Evolutionary conservation across 2,797 vertebrate species (phyloP).

Genomic region (Urocyon cinereoargenteus): DNA sequence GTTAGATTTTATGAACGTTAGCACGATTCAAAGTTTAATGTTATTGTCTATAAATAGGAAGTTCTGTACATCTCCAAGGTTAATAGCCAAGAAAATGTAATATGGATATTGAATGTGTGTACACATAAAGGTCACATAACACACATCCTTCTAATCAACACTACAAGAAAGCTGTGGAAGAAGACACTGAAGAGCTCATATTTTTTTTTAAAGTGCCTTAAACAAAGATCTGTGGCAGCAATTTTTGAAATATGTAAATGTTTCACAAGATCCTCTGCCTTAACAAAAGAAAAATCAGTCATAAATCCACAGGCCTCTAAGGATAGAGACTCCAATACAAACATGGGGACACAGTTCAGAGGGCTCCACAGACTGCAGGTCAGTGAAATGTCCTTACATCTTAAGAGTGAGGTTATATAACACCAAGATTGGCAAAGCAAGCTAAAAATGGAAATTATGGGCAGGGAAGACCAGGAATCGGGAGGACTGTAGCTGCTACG

Average conservation of each 20-base stretch:
- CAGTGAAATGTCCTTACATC: not conserved
- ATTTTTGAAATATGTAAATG: not conserved
- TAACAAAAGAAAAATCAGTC: not conserved
- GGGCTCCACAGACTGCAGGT: not conserved
- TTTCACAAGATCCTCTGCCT: not conserved
- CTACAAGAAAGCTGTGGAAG: not conserved
- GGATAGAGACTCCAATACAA: not conserved
- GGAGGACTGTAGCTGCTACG: fast-evolving
- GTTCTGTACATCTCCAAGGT: not conserved
- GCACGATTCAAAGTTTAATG: not conserved
- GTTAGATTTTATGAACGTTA: slow-evolving; percentile 20
- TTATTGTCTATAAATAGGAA: slow-evolving; percentile 13
- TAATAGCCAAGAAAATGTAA: not conserved
- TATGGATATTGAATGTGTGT: not conserved
- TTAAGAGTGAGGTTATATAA: not conserved
- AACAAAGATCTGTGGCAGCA: not conserved
- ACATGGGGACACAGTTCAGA: not conserved
- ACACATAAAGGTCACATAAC: not conserved
- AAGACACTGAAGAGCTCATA: not conserved
- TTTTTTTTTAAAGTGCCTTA: not conserved
- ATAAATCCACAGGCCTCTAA: not conserved
- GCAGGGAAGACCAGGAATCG: not conserved
- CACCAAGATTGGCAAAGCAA: not conserved
- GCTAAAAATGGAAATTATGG: not conserved
- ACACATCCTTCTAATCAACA: not conserved